phyloP scores from a whole-genome alignment of 2,113 vertebrate genomes.

The Barbus barbus region DNA sequence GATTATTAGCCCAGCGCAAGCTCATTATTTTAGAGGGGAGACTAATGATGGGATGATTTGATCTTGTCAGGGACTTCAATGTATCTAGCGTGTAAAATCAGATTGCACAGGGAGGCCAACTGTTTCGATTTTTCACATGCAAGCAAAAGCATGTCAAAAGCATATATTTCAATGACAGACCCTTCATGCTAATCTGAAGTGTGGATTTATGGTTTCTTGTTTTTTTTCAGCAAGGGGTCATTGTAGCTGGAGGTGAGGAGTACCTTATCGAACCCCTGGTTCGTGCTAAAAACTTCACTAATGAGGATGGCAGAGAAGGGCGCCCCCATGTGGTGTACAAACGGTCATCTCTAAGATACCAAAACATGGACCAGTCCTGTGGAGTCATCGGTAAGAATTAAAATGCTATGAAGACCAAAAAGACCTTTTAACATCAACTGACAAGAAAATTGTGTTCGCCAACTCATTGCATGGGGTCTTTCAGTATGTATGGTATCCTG shows the following conservation, averaged over 20 bases:
- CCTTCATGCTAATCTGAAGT: neutral
- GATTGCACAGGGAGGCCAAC: neutral
- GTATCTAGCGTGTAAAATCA: conserved; percentile 14
- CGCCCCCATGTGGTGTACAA: conserved; percentile 97
- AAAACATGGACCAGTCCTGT: conserved; percentile 94
- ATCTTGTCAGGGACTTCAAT: neutral
- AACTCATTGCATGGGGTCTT: neutral
- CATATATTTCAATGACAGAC: conserved; percentile 26
- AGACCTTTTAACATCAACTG: neutral
- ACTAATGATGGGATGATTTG: conserved; percentile 35
- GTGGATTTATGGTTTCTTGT: conserved; percentile 41
- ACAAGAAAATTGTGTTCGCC: neutral
- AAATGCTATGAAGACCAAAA: neutral
- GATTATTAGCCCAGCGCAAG: conserved; percentile 30
- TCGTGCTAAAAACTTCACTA: conserved; percentile 76
- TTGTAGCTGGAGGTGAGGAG: conserved; percentile 92
- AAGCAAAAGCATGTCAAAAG: neutral
- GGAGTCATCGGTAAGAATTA: conserved; percentile 87
- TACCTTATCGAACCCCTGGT: conserved; percentile 95
- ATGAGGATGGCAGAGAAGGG: conserved; percentile 76
- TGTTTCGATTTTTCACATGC: conserved; percentile 6
- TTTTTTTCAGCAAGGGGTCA: conserved; percentile 89
- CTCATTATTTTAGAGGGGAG: conserved; percentile 39
- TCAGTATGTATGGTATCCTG: neutral
- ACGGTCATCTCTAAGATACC: conserved; percentile 90